Percentiles rank a stretch among this genome's conserved stretches.
phyloP scores from a whole-genome alignment of 37 sponge, comb jelly and placozoan species.

The Trichoplax adhaerens region DNA sequence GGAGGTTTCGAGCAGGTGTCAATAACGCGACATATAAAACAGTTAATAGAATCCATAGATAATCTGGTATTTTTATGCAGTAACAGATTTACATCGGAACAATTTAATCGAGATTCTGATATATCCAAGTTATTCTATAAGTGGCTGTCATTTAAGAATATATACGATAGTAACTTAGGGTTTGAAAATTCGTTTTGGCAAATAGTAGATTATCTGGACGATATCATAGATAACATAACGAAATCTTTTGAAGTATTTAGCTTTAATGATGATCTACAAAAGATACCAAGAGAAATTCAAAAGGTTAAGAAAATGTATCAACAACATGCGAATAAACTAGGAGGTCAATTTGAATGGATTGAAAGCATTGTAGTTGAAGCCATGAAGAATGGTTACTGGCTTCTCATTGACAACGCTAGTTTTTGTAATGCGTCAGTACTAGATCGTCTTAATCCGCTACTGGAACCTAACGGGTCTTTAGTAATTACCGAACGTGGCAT shows the following conservation, averaged over 20 bases:
- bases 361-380: conserved; percentile 76
- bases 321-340: too few relatives aligned
- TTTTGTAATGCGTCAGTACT: conserved; percentile 77
- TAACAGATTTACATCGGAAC: neutral
- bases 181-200: too few relatives aligned
- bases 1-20: conserved; percentile 94
- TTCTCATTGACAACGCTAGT: conserved; percentile 77
- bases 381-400: conserved; percentile 70
- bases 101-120: neutral
- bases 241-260: too few relatives aligned
- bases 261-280: too few relatives aligned
- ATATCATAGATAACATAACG: too few relatives aligned
- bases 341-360: conserved; percentile 81
- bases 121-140: neutral
- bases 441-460: conserved; percentile 78
- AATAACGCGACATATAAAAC: neutral
- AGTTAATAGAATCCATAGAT: neutral
- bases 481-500: conserved; percentile 75
- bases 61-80: neutral
- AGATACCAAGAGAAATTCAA: too few relatives aligned
- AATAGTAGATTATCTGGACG: too few relatives aligned
- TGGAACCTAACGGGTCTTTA: conserved; percentile 73
- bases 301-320: too few relatives aligned
- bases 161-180: too few relatives aligned
- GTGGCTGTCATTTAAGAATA: too few relatives aligned